These are phyloP conservation scores for Ondatra zibethicus DNA, from an alignment of 2,113 vertebrate species.

Conservation along the genomic window DNA sequence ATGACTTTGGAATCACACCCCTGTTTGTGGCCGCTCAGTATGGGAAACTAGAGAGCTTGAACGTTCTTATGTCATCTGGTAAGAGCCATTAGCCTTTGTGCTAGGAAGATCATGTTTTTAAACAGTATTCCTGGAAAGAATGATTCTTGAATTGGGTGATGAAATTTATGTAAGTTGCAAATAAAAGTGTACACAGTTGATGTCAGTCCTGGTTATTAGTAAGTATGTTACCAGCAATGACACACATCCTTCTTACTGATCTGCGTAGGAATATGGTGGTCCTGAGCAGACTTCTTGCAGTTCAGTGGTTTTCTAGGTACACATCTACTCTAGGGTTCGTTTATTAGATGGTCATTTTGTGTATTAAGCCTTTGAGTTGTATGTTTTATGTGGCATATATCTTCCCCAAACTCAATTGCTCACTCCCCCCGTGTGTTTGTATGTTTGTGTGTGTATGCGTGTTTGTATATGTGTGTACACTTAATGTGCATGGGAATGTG, in stretches of 20 bases:
- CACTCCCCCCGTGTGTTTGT: too few relatives aligned
- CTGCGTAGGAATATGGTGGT: neutral
- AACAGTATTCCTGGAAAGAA: conserved; percentile 38
- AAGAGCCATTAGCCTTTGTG: conserved; percentile 35
- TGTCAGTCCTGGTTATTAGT: conserved; percentile 54
- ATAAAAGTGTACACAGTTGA: neutral
- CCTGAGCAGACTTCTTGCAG: conserved; percentile 49
- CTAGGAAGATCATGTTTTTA: conserved; percentile 21
- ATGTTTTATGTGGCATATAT: neutral
- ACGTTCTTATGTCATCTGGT: conserved; percentile 87
- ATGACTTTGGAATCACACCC: conserved; percentile 90
- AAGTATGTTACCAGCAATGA: neutral
- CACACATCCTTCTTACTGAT: neutral
- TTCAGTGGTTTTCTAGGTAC: conserved; percentile 42
- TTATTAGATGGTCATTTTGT: conserved; percentile 52
- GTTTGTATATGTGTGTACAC: neutral
- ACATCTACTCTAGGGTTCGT: conserved; percentile 33
- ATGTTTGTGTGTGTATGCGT: neutral
- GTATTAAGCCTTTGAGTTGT: neutral
- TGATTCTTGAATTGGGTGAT: conserved; percentile 11
- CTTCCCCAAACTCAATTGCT: too few relatives aligned
- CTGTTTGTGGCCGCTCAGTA: conserved; percentile 93
- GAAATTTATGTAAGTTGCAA: conserved; percentile 39
- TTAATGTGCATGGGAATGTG: neutral
- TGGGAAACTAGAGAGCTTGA: conserved; percentile 88